These are phyloP conservation scores for Rhagonycha fulva DNA, from an alignment of 2,888 invertebrate genomes.

Conservation along the genomic window DNA sequence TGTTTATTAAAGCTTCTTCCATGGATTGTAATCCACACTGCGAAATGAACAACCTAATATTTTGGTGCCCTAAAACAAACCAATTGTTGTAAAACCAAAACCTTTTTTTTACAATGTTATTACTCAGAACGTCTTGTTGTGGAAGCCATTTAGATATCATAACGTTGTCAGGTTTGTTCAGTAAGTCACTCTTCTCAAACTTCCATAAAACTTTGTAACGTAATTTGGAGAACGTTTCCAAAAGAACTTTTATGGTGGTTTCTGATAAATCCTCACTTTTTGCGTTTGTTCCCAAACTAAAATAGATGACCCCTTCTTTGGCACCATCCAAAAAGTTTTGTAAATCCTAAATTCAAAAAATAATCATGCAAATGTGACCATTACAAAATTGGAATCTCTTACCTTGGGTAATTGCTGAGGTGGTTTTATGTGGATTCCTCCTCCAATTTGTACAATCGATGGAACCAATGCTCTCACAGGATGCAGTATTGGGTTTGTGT, in stretches of 20 bases:
- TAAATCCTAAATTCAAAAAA: conserved; percentile 43
- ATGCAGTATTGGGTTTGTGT: conserved; percentile 45
- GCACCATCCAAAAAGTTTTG: conserved; percentile 33
- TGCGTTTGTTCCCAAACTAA: conserved; percentile 54
- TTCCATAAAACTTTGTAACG: conserved; percentile 35
- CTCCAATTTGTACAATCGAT: conserved; percentile 44
- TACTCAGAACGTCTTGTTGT: conserved; percentile 51
- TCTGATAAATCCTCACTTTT: conserved; percentile 46
- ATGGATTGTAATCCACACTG: conserved; percentile 57
- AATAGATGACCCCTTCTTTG: conserved; percentile 50
- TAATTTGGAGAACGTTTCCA: conserved; percentile 31
- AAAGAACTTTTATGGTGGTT: conserved; percentile 41
- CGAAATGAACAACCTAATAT: conserved; percentile 55
- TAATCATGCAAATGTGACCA: not conserved
- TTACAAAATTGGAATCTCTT: conserved; percentile 2
- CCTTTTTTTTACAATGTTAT: not conserved
- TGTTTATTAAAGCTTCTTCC: conserved; percentile 54
- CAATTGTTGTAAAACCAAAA: not conserved
- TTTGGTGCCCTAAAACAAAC: conserved; percentile 46
- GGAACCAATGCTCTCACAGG: conserved; percentile 43
- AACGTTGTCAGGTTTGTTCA: conserved; percentile 49
- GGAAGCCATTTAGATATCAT: conserved; percentile 51
- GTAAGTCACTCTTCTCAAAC: conserved; percentile 48
- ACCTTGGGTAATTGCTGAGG: conserved; percentile 41
- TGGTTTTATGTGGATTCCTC: conserved; percentile 40